phyloP scores from a whole-genome alignment of 1,140 invertebrate species.

The Papilio aristodemus region DNA sequence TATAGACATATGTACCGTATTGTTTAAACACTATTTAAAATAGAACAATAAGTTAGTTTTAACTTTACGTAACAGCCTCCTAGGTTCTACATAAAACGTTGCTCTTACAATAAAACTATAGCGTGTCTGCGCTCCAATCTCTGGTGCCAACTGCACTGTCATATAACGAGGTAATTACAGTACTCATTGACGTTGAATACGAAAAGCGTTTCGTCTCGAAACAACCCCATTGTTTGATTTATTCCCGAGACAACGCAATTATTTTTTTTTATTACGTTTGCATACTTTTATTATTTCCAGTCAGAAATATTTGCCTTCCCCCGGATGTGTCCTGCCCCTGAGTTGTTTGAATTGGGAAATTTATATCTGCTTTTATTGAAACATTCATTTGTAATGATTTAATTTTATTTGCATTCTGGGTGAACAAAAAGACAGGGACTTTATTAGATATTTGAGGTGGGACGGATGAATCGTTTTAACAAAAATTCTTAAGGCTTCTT shows the following conservation, averaged over 20 bases:
- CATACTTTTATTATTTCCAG: conserved; percentile 19
- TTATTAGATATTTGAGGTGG: neutral
- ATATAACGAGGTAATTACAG: conserved; percentile 52
- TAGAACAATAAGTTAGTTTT: too few species aligned
- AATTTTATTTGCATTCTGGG: neutral
- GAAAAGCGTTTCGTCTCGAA: conserved; percentile 37
- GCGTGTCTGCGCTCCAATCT: neutral
- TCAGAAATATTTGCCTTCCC: conserved; percentile 25
- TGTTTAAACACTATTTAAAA: too few species aligned
- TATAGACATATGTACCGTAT: too few species aligned
- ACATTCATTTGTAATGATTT: neutral
- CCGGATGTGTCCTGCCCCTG: neutral
- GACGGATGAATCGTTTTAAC: neutral
- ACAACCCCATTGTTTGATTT: conserved; percentile 44
- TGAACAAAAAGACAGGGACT: neutral
- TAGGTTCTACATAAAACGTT: neutral
- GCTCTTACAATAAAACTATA: neutral
- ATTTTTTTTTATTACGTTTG: conserved; percentile 39
- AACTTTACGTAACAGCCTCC: too few species aligned
- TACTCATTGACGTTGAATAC: conserved; percentile 39
- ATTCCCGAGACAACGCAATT: conserved; percentile 44
- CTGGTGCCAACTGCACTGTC: conserved; percentile 30
- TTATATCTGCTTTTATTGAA: conserved; percentile 4
- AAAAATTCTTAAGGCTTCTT: neutral
- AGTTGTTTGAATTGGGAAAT: neutral